A percentile compares a stretch with the other conserved stretches of the same genome.
Conservation (phyloP, 2,113 vertebrate species). For the Sinocyclocheilus maitianheensis region DNA sequence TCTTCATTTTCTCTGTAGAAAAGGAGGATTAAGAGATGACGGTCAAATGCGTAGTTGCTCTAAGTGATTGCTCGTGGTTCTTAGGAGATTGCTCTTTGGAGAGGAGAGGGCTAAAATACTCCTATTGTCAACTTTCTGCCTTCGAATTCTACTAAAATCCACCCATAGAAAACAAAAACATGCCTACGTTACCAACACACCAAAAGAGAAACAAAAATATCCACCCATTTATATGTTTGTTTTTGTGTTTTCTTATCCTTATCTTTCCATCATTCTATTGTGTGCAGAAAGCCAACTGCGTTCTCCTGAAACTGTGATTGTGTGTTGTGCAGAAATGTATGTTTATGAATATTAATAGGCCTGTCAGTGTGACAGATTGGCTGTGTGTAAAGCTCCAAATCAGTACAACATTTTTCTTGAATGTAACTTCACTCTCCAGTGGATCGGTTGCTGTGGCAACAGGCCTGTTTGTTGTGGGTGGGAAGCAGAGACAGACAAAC, state of each 20-base stretch:
- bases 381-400: constrained; percentile 34
- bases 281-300: not conserved
- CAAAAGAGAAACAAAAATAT: not conserved
- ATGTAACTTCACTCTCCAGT: constrained; percentile 21
- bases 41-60: not conserved
- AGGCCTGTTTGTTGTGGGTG: constrained; percentile 56
- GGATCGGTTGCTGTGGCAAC: constrained; percentile 45
- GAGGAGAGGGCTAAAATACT: not conserved
- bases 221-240: not conserved
- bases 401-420: constrained; percentile 31
- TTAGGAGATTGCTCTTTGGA: not conserved
- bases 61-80: not conserved
- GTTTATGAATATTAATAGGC: constrained; percentile 15
- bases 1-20: constrained; percentile 15
- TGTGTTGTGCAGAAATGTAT: not conserved
- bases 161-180: too few relatives aligned
- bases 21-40: constrained; percentile 24
- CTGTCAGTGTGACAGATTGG: constrained; percentile 16
- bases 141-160: not conserved
- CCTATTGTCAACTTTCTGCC: not conserved
- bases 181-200: not conserved
- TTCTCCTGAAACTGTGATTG: not conserved
- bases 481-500: constrained; percentile 44
- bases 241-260: not conserved
- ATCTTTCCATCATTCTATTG: not conserved